Base-by-base conservation (phyloP, 2,113 vertebrate genomes). In the Antennarius striatus region DNA sequence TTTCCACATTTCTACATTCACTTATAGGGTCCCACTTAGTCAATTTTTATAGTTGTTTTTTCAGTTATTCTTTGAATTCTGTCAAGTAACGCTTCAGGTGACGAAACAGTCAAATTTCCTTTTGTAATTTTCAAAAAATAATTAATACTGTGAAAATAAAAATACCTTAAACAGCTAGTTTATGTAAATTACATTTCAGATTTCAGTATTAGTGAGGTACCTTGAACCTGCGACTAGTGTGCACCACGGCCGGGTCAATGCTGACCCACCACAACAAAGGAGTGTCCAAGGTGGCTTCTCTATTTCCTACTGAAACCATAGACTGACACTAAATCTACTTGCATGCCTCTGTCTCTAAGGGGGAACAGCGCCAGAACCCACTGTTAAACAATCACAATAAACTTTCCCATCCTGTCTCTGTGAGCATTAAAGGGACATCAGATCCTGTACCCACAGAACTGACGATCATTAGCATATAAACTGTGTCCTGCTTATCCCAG, bases 251-350 rank as follows among this genome's bases (percentile, higher is more conserved):
- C 1, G 0, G 53, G 52, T 47, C 57, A 59, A 77, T 59, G 52
- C 61, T 73, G 68, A 66, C 49, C 66, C 58, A 66, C 72, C 16
- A 80, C 81, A 87, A 86, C 82, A 79, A 75, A 81, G 52, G 50
- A 56, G 73, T 57, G 53, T 72, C 71, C 56, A 79, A 53, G 63
- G 29, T 10, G 49, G 71, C 75, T 69, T 86, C 80, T 89, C 79
- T 48, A 63, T 88, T 89, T 86, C 86, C 80, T 69, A 60, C 32
- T 88, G 89, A 90, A 91, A 91, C 71, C 11, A 28, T 83, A 91
- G 78, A 77, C 86, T 67, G 86, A 84, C 81, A 90, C 74, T 80
- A 83, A 81, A 91, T 80, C 80, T 84, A 58, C 77, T 63, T 56
- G 64, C 36, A 29, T 63, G 75, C 42, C 75, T 47, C 63, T 10